phyloP scores from a whole-genome alignment of 1,140 invertebrate species.

The Aphaenogaster ashmeadi region DNA sequence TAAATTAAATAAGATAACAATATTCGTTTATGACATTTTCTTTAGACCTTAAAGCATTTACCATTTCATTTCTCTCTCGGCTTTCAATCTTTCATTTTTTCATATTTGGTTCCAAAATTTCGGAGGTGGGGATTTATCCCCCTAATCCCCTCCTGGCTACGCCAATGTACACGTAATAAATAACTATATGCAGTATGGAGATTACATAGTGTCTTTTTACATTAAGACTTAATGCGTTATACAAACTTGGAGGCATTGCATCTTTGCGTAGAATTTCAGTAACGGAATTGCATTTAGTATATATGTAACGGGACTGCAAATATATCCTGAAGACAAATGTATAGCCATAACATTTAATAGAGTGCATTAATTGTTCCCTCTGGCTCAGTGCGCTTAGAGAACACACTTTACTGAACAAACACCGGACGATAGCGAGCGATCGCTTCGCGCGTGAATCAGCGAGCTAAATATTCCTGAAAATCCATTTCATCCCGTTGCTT shows the following conservation, averaged over 20 bases:
- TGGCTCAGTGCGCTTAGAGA: not conserved
- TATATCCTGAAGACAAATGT: not conserved
- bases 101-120: too few relatives aligned
- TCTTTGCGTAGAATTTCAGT: not conserved
- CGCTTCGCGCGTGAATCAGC: not conserved
- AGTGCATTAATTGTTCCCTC: constrained; percentile 39
- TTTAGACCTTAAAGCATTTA: too few relatives aligned
- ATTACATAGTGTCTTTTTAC: not conserved
- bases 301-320: not conserved
- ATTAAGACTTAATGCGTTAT: not conserved
- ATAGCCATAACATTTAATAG: constrained; percentile 21
- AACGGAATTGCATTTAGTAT: constrained; percentile 9
- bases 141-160: too few relatives aligned
- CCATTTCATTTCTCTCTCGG: too few relatives aligned
- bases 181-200: not conserved
- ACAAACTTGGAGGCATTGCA: not conserved
- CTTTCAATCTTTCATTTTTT: too few relatives aligned
- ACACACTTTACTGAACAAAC: constrained; percentile 29
- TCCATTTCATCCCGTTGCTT: constrained; percentile 23
- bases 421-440: not conserved
- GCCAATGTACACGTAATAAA: not conserved
- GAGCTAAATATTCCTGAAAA: constrained; percentile 51
- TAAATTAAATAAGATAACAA: too few relatives aligned
- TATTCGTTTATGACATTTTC: too few relatives aligned
- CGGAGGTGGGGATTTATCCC: too few relatives aligned